Conservation (phyloP, 1,140 invertebrate species). For the Drosophila trapezifrons region DNA sequence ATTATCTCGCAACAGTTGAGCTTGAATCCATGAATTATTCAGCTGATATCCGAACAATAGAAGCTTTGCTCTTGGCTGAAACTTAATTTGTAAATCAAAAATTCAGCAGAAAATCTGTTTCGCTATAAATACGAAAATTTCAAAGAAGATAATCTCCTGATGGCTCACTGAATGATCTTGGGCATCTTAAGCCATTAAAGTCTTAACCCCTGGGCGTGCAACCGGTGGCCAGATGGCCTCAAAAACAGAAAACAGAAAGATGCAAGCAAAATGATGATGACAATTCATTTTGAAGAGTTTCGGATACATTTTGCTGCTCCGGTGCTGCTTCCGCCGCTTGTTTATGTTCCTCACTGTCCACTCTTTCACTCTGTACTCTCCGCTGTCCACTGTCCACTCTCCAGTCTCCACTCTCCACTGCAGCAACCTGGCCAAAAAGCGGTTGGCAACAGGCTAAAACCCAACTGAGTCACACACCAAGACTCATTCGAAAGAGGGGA, state of each 20-base stretch:
- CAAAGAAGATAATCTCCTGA: slow-evolving; percentile 6
- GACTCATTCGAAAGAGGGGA: slow-evolving; percentile 32
- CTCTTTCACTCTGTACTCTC: too few relatives aligned
- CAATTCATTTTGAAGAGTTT: slow-evolving; percentile 45
- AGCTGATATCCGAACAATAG: not conserved
- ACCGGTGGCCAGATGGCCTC: slow-evolving; percentile 30
- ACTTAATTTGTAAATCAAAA: slow-evolving; percentile 2
- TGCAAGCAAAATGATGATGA: slow-evolving; percentile 37
- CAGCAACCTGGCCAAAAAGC: slow-evolving; percentile 33
- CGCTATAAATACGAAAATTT: not conserved
- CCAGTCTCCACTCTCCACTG: not conserved
- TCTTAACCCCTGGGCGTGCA: not conserved
- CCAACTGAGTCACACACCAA: slow-evolving; percentile 44
- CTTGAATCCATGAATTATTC: not conserved
- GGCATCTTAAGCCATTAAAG: not conserved
- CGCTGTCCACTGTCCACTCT: not conserved
- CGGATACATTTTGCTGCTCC: slow-evolving; percentile 29
- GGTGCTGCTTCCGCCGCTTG: slow-evolving; percentile 36
- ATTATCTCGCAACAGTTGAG: not conserved
- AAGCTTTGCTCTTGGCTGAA: not conserved
- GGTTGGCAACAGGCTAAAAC: slow-evolving; percentile 35
- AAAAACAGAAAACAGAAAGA: slow-evolving; percentile 11
- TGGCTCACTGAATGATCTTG: not conserved
- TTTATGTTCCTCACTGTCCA: slow-evolving; percentile 19
- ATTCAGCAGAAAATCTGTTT: slow-evolving; percentile 1